Evolutionary conservation across 2,797 vertebrate species (phyloP), one percentile per base, ranked within the genome.

Genomic region (Limnodromus scolopaceus): DNA sequence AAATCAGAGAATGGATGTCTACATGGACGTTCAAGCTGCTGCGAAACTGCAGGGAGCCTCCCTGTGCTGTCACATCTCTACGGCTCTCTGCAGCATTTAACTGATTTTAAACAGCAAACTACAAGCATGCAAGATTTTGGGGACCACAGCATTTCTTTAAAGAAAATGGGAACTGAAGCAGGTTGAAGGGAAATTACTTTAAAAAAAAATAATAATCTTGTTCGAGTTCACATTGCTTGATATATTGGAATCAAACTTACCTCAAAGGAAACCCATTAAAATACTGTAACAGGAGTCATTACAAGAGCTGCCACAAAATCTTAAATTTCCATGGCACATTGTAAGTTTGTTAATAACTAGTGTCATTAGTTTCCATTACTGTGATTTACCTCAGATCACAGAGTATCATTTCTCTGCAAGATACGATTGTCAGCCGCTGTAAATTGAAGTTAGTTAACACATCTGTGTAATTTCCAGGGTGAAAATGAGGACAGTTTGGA

Each of bases 361-460:
- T 98, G 98, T 98, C 97, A 97, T 98, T 97, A 97, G 97, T 98
- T 98, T 98, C 97, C 97, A 98, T 98, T 97, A 97, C 92, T 98
- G 97, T 97, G 98, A 98, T 98, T 98, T 98, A 98, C 98, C 97
- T 98, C 98, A 98, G 98, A 98, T 98, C 98, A 98, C 96, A 98
- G 98, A 97, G 98, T 97, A 98, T 98, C 98, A 93, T 98, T 98
- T 98, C 97, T 98, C 93, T 96, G 96, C 96, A 98, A 98, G 97
- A 98, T 95, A 84, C 96, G 97, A 98, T 98, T 98, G 97, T 98
- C 98, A 98, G 98, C 97, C 96, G 27, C 97, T 98, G 97, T 94
- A 98, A 98, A 98, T 98, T 98, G 98, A 98, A 98, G 98, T 99
- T 98, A 98, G 98, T 98, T 99, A 98, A 98, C 99, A 99, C 98